Evolutionary conservation across 1,140 invertebrate species (phyloP), one percentile per base, ranked within the genome.

Genomic region (Glossosoma conforme): DNA sequence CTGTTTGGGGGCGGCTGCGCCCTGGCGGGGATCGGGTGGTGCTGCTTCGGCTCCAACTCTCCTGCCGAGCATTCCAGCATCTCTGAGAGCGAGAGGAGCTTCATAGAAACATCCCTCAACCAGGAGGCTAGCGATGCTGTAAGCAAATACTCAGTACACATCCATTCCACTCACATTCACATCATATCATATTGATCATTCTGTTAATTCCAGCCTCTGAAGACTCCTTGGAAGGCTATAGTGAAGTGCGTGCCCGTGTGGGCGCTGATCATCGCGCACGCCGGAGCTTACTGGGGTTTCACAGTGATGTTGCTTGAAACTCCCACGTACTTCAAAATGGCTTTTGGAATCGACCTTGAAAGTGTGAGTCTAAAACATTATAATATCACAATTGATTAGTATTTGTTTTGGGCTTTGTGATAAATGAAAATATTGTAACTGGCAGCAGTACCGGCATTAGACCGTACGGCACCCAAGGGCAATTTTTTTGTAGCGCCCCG

Each of bases 281-380:
- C 82, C 56, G 77, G 80, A 13, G 77, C 83, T 54, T 81, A 83
- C 64, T 86, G 80, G 78, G 81, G 79, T 5, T 81, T 82, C 54
- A 84, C 61, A 4, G 15, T 52, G 1, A 52, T 45, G 42, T 2
- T 28, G 2, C 15, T 21, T 8, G 49, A 52, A 13, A 52, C 36
- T 6, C 49, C 49, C 3, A 44, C 32, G 4, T 52, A 17, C 28
- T 28, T 52, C 32, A 52, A 52, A 18, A n/a, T 44, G 13, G 49
- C 49, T 6, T 13, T 52, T 17, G 33, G 33, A 25, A 38, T 52
- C 25, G 33, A 44, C n/a, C 14, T 52, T 1, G 13, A 52, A 40
- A 33, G 45, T 45, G 49, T 52, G 32, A 38, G 42, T 10, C 28
- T 52, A 18, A 17, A 46, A 35, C 35, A 18, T 20, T 17, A 36